Evolutionary conservation across 2,797 vertebrate species (phyloP).

Genomic region (Chromobotia macracanthus): DNA sequence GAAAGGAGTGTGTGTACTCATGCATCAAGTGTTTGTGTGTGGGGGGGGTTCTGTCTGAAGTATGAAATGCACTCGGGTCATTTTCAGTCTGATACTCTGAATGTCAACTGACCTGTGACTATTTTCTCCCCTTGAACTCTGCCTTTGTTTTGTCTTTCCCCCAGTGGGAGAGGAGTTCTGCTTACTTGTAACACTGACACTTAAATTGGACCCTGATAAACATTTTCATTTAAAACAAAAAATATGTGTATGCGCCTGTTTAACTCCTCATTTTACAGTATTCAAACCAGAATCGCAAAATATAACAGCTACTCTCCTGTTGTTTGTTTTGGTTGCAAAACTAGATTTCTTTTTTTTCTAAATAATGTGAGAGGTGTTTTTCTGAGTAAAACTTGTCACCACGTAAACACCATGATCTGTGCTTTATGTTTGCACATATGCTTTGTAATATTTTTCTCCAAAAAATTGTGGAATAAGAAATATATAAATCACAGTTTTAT

Average conservation of each 20-base stretch:
- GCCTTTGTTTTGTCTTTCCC: background rate
- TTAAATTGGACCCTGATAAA: background rate
- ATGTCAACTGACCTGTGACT: constrained; percentile 33
- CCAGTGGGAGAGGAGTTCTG: background rate
- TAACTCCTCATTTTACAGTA: background rate
- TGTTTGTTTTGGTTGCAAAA: background rate
- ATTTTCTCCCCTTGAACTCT: constrained; percentile 15
- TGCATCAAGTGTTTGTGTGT: constrained; percentile 16
- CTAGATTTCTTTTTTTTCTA: background rate
- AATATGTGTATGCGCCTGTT: background rate
- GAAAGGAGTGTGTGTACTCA: constrained; percentile 26
- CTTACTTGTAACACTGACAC: constrained; percentile 8
- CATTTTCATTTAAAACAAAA: too few relatives aligned
- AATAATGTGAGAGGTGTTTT: background rate
- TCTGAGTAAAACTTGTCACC: too few relatives aligned
- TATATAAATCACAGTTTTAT: too few relatives aligned
- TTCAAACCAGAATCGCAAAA: background rate
- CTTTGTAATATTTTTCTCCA: too few relatives aligned
- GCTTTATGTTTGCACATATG: too few relatives aligned
- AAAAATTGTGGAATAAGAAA: too few relatives aligned
- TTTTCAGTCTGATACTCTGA: constrained; percentile 34
- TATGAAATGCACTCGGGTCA: constrained; percentile 18
- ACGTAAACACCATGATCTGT: too few relatives aligned
- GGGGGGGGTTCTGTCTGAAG: background rate
- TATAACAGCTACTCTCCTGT: background rate